Percentiles rank a stretch among this genome's conserved stretches.
phyloP scores from a whole-genome alignment of 2,888 invertebrate genomes.

The Byasa hedistus region DNA sequence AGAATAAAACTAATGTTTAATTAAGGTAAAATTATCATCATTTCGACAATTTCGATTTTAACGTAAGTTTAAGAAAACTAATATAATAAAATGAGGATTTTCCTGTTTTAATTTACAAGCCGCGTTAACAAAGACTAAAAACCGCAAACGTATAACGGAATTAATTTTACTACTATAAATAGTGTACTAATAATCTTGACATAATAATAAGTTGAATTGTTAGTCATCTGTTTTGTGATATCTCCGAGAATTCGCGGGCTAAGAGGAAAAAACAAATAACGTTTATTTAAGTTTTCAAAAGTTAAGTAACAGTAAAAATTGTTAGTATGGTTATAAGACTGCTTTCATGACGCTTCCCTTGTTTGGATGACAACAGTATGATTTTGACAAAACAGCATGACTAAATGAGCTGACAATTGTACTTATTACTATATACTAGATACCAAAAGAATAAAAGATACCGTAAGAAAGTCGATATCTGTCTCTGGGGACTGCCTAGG shows the following conservation, averaged over 20 bases:
- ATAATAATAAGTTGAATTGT: constrained; percentile 15
- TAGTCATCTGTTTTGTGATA: constrained; percentile 26
- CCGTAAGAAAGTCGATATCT: too few relatives aligned
- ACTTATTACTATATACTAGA: too few relatives aligned
- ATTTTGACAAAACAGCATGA: too few relatives aligned
- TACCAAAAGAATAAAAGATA: too few relatives aligned
- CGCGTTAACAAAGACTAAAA: neutral
- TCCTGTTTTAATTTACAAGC: neutral
- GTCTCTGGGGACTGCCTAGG: too few relatives aligned
- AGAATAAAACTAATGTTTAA: too few relatives aligned
- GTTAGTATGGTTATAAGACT: too few relatives aligned
- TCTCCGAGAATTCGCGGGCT: constrained; percentile 22
- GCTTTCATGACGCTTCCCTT: too few relatives aligned
- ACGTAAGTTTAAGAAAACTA: neutral
- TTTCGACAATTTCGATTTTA: neutral
- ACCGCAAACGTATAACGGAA: neutral
- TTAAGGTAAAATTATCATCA: too few relatives aligned
- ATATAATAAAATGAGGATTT: neutral
- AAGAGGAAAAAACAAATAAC: constrained; percentile 18
- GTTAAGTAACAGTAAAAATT: too few relatives aligned
- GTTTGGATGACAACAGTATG: too few relatives aligned
- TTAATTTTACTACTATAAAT: neutral
- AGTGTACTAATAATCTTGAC: constrained; percentile 7
- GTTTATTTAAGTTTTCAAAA: neutral
- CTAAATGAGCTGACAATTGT: too few relatives aligned